A percentile compares a stretch with the other conserved stretches of the same genome.
phyloP scores from a whole-genome alignment of 2,888 invertebrate species.

The Brachynemurus nebulosus region DNA sequence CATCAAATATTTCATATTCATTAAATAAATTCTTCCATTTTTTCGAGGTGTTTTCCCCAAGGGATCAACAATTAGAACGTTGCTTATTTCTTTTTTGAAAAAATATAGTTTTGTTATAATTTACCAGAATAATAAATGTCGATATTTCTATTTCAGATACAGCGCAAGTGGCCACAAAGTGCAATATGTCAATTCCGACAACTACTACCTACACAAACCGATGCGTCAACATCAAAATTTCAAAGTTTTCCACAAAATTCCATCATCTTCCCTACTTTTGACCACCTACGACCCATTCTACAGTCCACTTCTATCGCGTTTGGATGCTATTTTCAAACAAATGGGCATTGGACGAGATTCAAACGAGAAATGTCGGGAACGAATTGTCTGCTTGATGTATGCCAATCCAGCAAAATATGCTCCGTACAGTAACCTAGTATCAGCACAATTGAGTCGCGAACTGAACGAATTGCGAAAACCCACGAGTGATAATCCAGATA shows the following conservation, averaged over 20 bases:
- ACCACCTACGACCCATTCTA: conserved; percentile 86
- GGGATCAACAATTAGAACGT: too few species aligned
- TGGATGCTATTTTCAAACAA: conserved; percentile 71
- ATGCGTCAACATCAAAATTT: conserved; percentile 43
- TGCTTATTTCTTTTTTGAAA: too few species aligned
- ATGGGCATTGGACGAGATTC: conserved; percentile 47
- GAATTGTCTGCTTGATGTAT: conserved; percentile 79
- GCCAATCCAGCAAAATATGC: conserved; percentile 77
- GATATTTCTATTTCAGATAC: conserved; percentile 26
- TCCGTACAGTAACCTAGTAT: conserved; percentile 77
- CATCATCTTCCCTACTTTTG: conserved; percentile 63
- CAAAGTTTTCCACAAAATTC: conserved; percentile 78
- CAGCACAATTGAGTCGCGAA: conserved; percentile 77
- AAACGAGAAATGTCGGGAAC: conserved; percentile 64
- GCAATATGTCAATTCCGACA: conserved; percentile 43
- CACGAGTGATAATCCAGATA: conserved; percentile 74
- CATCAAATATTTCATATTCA: too few species aligned
- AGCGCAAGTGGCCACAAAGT: conserved; percentile 48
- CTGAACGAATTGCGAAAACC: conserved; percentile 74
- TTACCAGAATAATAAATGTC: too few species aligned
- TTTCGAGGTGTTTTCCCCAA: too few species aligned
- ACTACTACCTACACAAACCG: conserved; percentile 48
- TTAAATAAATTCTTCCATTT: too few species aligned
- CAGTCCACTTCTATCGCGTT: conserved; percentile 67
- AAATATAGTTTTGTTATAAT: too few species aligned